Evolutionary conservation across 1,140 invertebrate species (phyloP), one percentile per base, ranked within the genome.

Genomic region (Lordiphosa stackelbergi): DNA sequence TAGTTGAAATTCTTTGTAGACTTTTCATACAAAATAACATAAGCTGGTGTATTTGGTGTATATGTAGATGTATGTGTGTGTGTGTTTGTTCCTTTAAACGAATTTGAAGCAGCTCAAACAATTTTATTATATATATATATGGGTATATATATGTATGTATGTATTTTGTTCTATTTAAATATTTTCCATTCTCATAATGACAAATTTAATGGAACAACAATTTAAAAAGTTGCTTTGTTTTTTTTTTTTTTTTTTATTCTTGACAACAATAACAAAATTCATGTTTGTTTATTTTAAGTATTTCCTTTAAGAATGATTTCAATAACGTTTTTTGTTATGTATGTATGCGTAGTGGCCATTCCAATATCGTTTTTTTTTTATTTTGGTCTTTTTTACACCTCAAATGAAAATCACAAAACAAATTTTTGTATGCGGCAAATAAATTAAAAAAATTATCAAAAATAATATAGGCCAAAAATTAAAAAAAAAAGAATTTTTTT

Each of bases 141-240:
- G 28, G 53, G 35, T 49, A 48, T 48, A 63, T 53, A 58, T 57
- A 61, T 62, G 37, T 59, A 47, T 66, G 22, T 66, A 66, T 47
- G 57, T 53, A 66, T 52, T 58, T 69, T 51, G 53, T 42, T 68
- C 45, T 60, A 47, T 56, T 73, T 69, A 61, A 40, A 73, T 78
- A 79, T 69, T 73, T 73, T 51, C 38, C 66, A 58, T 66, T 73
- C 31, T 57, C 53, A 56, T 59, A 69, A 59, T 73, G 73, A 72
- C 73, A 81, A 74, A 81, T 81, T 74, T 62, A 81, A 81, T 79
- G 66, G 66, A 79, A 63, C 75, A 79, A 79, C 75, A 78, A 66
- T 78, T 73, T 69, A 31, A 65, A 70, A 74, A 75, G 66, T 77
- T 62, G 51, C 40, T 58, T 31, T 22, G 45, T 66, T 66, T 52